Evolutionary conservation across 2,888 invertebrate genomes (phyloP), one percentile per base, ranked within the genome.

Genomic region (Loripinus fragilis): DNA sequence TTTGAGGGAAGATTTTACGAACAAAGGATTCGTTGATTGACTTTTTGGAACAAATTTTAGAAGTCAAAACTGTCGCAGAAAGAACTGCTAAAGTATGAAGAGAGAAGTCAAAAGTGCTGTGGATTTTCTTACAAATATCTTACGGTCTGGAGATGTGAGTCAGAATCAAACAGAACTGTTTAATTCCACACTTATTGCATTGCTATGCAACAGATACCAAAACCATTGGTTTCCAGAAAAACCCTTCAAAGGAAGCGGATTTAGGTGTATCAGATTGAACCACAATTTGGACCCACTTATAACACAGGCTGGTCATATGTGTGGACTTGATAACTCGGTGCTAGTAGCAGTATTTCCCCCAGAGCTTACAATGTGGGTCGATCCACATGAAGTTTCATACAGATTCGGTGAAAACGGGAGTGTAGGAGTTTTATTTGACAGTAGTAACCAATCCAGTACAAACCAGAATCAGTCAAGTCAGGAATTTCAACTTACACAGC

Each of bases 331-430:
- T 80, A 95, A 95, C 81, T 80, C 82, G 8, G 94, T 95, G 71
- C 55, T 90, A 23, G 75, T 73, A 60, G 71, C 79, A 94, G 95
- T 85, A 94, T 95, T 96, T 83, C 96, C 96, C 35, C 95, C 95
- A 87, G 96, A 96, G 93, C 94, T 96, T 23, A 96, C 96, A 41
- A 95, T 96, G 94, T 96, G 96, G 96, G 96, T 96, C 83, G 96
- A 96, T 91, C 96, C 96, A 1, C 94, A 94, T 86, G 96, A 96
- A 94, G 96, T 96, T 12, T 95, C 95, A 17, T 96, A 95, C 92
- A 93, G 96, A 88, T 95, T 95, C 87, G 95, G 95, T 33, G 95
- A 95, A 90, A 95, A 95, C 88, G 95, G 95, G 33, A 95, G 95
- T 85, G 95, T 95, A 83, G 95, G 95, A 83, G 95, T 95, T 0